phyloP scores from a whole-genome alignment of 2,797 vertebrate genomes.

The Oreochromis grahami region DNA sequence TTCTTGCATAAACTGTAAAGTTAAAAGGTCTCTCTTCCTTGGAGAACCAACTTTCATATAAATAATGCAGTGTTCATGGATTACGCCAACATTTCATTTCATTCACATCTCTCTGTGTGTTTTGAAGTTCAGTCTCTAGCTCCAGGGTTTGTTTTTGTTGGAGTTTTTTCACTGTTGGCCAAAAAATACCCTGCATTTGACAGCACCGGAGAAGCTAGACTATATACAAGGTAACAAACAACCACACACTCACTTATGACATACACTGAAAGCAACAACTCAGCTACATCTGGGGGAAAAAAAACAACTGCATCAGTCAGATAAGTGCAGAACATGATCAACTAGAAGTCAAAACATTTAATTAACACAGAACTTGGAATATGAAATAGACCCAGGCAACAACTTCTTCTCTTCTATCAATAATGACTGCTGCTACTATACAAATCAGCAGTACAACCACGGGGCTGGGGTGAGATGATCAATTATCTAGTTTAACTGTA shows the following conservation, averaged over 20 bases:
- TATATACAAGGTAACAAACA: not conserved
- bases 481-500: not conserved
- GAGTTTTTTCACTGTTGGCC: not conserved
- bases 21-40: conserved; percentile 4
- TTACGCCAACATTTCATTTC: conserved; percentile 34
- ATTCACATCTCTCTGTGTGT: conserved; percentile 20
- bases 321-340: not conserved
- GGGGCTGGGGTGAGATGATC: not conserved
- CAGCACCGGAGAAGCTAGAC: not conserved
- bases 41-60: conserved; percentile 26
- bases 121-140: conserved; percentile 11
- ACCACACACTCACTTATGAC: not conserved
- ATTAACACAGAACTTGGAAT: not conserved
- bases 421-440: not conserved
- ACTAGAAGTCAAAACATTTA: not conserved
- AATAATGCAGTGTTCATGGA: conserved; percentile 55
- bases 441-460: not conserved
- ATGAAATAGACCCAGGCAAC: not conserved
- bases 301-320: not conserved
- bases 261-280: not conserved
- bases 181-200: not conserved
- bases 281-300: accelerated
- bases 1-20: conserved; percentile 23
- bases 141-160: not conserved
- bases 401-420: not conserved